These are phyloP conservation scores for Limenitis camilla DNA, from an alignment of 2,888 invertebrate genomes.

Conservation along the genomic window DNA sequence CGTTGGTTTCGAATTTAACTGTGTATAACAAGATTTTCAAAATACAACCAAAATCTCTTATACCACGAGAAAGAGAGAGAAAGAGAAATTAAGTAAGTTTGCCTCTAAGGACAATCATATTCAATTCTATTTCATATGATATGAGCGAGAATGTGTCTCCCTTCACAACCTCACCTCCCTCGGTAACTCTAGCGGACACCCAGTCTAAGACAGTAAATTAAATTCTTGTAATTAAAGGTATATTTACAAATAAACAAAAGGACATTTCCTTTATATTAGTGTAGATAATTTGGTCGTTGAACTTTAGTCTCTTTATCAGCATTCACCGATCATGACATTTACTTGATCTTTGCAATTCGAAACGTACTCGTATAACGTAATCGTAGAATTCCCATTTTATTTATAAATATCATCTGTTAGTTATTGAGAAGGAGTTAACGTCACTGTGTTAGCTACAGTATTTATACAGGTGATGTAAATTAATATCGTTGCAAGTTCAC, in stretches of 20 bases:
- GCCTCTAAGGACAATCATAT: too few species aligned
- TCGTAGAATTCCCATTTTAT: conserved; percentile 3
- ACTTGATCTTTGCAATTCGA: neutral
- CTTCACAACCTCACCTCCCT: too few species aligned
- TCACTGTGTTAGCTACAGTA: neutral
- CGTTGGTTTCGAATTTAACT: neutral
- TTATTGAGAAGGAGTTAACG: too few species aligned
- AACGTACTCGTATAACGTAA: neutral
- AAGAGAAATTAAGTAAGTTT: too few species aligned
- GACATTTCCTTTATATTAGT: neutral
- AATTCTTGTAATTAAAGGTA: neutral
- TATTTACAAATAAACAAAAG: neutral
- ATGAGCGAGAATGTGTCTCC: too few species aligned
- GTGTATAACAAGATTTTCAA: too few species aligned
- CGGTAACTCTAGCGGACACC: too few species aligned
- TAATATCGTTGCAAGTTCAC: too few species aligned
- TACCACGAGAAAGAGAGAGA: too few species aligned
- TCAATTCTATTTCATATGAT: too few species aligned
- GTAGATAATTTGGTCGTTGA: conserved; percentile 5
- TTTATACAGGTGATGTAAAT: conserved; percentile 4
- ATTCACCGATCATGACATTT: neutral
- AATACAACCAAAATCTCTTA: too few species aligned
- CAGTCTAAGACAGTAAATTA: too few species aligned
- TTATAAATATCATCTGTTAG: conserved; percentile 10
- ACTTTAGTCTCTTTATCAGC: neutral